Conservation (phyloP, 2,888 invertebrate species). For the Cloeon dipterum region DNA sequence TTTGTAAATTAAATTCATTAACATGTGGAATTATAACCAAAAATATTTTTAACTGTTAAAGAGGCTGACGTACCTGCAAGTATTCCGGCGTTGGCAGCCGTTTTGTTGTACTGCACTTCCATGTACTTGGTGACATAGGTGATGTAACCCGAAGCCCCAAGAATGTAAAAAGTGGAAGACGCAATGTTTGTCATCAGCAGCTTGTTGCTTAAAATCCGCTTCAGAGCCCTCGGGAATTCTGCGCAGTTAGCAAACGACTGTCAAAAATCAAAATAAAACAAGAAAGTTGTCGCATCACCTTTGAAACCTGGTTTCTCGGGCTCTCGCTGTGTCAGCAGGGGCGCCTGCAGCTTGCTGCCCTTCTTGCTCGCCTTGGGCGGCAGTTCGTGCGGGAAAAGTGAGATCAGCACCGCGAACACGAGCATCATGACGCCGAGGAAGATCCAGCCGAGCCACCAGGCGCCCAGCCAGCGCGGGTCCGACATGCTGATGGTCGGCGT, state of each 20-base stretch:
- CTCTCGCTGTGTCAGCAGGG: not conserved
- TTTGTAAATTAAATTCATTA: no score
- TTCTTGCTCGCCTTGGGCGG: no score
- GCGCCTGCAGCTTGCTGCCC: no score
- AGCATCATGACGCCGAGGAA: constrained; percentile 29
- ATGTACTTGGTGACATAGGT: constrained; percentile 52
- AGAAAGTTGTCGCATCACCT: not conserved
- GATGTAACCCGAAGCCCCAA: constrained; percentile 36
- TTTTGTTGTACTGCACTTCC: constrained; percentile 44
- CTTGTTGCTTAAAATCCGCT: constrained; percentile 35
- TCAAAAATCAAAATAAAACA: not conserved
- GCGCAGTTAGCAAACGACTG: constrained; percentile 5
- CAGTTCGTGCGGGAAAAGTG: constrained; percentile 35
- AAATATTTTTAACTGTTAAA: no score
- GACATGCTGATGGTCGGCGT: constrained; percentile 31
- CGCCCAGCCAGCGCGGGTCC: constrained; percentile 46
- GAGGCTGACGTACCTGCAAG: constrained; percentile 45
- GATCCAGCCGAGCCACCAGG: constrained; percentile 49
- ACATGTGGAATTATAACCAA: no score
- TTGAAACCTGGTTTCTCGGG: not conserved
- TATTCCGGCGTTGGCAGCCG: constrained; percentile 37
- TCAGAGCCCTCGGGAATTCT: constrained; percentile 32
- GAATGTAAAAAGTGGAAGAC: constrained; percentile 37
- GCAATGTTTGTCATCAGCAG: constrained; percentile 38
- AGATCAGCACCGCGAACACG: constrained; percentile 33